A percentile compares a stretch with the other conserved stretches of the same genome.
Evolutionary conservation across 2,888 invertebrate species (phyloP).

Genomic region (Arctia plantaginis): DNA sequence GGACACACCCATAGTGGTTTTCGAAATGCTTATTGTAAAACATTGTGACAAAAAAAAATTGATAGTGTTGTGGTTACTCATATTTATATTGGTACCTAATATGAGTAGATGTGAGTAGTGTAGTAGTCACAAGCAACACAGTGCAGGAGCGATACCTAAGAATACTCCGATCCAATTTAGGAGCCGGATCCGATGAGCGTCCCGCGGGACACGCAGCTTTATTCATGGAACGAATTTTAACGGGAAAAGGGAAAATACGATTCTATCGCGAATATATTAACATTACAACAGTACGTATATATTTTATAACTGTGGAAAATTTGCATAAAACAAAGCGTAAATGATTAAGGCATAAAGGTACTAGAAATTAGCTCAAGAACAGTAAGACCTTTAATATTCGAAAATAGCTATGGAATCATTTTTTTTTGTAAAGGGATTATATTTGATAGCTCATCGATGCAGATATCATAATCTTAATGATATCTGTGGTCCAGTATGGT

Average conservation of each 20-base stretch:
- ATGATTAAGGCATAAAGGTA: too few relatives aligned
- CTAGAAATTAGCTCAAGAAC: not conserved
- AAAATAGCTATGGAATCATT: too few relatives aligned
- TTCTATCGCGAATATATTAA: slow-evolving; percentile 60
- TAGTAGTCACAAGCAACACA: slow-evolving; percentile 59
- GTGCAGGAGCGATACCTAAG: slow-evolving; percentile 70
- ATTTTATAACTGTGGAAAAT: slow-evolving; percentile 18
- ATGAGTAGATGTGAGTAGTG: slow-evolving; percentile 42
- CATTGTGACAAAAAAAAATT: not conserved
- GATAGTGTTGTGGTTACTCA: slow-evolving; percentile 36
- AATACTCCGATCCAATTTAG: slow-evolving; percentile 79
- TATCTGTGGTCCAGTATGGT: too few relatives aligned
- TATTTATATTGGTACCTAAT: slow-evolving; percentile 38
- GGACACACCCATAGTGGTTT: too few relatives aligned
- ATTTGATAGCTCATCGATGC: too few relatives aligned
- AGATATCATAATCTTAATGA: too few relatives aligned
- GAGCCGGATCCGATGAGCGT: slow-evolving; percentile 74
- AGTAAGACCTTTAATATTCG: not conserved
- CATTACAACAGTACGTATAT: slow-evolving; percentile 31
- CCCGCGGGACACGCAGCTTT: slow-evolving; percentile 73
- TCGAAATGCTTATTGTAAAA: too few relatives aligned
- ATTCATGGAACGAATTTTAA: slow-evolving; percentile 78
- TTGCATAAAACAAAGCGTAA: slow-evolving; percentile 17
- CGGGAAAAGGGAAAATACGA: slow-evolving; percentile 64
- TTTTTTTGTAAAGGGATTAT: too few relatives aligned